phyloP scores from a whole-genome alignment of 2,797 vertebrate genomes.

The Thripadectes ignobilis region DNA sequence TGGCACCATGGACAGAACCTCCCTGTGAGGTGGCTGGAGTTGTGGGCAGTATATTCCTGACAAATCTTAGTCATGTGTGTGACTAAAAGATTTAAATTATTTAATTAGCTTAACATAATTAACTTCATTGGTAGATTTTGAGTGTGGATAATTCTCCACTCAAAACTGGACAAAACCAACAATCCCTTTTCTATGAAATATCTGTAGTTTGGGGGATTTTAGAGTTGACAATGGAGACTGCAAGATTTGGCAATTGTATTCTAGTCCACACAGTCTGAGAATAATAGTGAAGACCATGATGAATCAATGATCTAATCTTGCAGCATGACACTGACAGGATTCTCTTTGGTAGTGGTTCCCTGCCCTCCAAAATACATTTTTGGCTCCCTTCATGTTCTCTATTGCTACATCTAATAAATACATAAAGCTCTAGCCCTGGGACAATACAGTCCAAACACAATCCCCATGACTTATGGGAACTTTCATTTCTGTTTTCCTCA shows the following conservation, averaged over 20 bases:
- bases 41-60: neutral
- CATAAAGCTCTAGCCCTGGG: neutral
- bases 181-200: neutral
- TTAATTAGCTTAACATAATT: neutral
- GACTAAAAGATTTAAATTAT: neutral
- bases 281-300: neutral
- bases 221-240: neutral
- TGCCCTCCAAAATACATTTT: neutral
- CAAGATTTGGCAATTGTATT: neutral
- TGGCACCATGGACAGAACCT: slow-evolving; percentile 50
- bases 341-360: neutral
- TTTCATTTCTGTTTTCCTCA: slow-evolving; percentile 49
- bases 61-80: neutral
- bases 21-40: neutral
- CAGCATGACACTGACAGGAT: neutral
- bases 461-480: neutral
- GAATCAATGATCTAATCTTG: neutral
- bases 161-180: neutral
- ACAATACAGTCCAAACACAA: neutral
- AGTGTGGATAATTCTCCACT: neutral
- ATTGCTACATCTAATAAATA: slow-evolving; percentile 21
- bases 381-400: neutral
- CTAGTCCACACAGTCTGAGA: neutral
- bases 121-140: neutral
- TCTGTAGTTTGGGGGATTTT: neutral